Evolutionary conservation across 2,888 invertebrate species (phyloP).

Genomic region (Hypercompe scribonia): DNA sequence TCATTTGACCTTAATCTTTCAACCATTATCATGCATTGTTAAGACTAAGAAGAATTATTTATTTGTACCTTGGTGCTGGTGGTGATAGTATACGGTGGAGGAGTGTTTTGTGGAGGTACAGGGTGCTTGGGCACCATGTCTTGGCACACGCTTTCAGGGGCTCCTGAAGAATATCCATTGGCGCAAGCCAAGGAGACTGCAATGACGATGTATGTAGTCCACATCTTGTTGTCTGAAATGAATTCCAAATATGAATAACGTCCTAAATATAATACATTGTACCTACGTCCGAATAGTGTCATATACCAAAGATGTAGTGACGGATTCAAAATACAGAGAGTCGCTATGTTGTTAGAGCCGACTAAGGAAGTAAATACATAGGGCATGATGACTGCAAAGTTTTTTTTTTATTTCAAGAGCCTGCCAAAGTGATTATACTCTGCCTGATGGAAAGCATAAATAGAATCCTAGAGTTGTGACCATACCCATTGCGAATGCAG

Average conservation of each 20-base stretch:
- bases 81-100: constrained; percentile 87
- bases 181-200: constrained; percentile 66
- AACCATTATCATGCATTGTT: neutral
- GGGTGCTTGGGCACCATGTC: constrained; percentile 90
- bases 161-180: constrained; percentile 88
- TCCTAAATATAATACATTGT: neutral
- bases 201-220: constrained; percentile 61
- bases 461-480: too few species aligned
- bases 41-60: constrained; percentile 44
- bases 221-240: constrained; percentile 59
- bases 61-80: constrained; percentile 74
- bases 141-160: constrained; percentile 88
- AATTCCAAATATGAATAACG: constrained; percentile 7
- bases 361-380: too few species aligned
- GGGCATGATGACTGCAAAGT: too few species aligned
- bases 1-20: neutral
- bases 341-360: too few species aligned
- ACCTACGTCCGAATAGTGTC: neutral
- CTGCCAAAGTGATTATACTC: too few species aligned
- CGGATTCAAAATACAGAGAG: too few species aligned
- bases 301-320: too few species aligned
- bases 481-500: too few species aligned
- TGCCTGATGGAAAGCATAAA: too few species aligned
- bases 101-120: constrained; percentile 83
- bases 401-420: too few species aligned